Conservation (phyloP, 53 echinoderm and acorn worm species). For the Henricia sp. region DNA sequence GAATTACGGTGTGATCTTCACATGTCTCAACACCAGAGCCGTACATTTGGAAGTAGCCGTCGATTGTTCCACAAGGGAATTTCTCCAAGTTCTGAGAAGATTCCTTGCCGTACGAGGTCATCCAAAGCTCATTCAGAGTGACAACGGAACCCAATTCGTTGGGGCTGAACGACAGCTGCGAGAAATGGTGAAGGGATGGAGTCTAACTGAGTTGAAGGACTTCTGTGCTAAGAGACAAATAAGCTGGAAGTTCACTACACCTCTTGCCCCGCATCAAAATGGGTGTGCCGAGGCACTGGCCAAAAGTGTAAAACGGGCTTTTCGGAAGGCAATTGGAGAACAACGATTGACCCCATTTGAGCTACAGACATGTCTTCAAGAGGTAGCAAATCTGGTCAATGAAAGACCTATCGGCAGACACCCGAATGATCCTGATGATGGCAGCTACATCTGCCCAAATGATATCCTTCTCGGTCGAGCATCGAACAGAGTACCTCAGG, state of each 20-base stretch:
- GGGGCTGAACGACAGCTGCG: conserved; percentile 63
- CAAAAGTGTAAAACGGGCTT: conserved; percentile 67
- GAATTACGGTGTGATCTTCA: conserved; percentile 60
- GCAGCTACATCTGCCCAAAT: conserved; percentile 68
- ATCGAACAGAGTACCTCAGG: too few species aligned
- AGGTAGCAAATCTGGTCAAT: conserved; percentile 74
- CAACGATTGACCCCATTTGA: conserved; percentile 75
- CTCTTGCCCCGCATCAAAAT: conserved; percentile 5
- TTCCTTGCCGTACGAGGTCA: conserved; percentile 75
- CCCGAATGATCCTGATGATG: conserved; percentile 74
- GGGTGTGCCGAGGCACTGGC: conserved; percentile 74
- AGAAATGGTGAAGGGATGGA: conserved; percentile 39
- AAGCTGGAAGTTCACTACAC: conserved; percentile 8
- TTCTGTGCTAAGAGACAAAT: conserved; percentile 28
- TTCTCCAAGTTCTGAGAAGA: conserved; percentile 66
- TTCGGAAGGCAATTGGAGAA: conserved; percentile 74
- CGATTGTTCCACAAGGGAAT: conserved; percentile 66
- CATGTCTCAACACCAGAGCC: conserved; percentile 69
- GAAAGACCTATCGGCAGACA: too few species aligned
- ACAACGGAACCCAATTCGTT: conserved; percentile 75
- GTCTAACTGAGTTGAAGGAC: neutral
- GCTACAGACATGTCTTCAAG: conserved; percentile 64
- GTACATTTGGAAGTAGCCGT: conserved; percentile 77
- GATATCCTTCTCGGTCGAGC: conserved; percentile 35
- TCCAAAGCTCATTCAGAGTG: conserved; percentile 65